phyloP scores from a whole-genome alignment of 2,113 vertebrate species.

The Hydropotes inermis region DNA sequence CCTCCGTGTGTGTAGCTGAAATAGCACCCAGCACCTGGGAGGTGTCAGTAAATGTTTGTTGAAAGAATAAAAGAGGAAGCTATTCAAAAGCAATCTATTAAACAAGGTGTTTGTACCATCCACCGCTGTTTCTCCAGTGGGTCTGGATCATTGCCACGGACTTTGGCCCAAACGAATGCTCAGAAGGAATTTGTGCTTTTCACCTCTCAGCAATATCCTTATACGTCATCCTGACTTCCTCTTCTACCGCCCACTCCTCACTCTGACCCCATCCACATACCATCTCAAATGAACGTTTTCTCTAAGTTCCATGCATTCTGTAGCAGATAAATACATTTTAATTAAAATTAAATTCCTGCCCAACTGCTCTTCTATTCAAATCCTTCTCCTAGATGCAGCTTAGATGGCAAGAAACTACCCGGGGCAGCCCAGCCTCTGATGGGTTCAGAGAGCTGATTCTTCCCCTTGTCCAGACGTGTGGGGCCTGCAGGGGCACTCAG shows the following conservation, averaged over 20 bases:
- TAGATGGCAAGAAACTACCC: background rate
- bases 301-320: background rate
- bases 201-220: background rate
- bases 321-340: conserved; percentile 12
- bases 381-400: background rate
- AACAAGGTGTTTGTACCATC: background rate
- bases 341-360: conserved; percentile 9
- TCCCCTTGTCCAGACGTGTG: background rate
- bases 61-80: background rate
- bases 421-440: background rate
- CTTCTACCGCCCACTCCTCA: fast-evolving
- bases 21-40: background rate
- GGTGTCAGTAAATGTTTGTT: background rate
- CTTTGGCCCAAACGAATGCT: background rate
- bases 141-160: background rate
- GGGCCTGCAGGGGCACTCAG: background rate
- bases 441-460: background rate
- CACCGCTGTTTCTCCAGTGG: background rate
- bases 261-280: background rate
- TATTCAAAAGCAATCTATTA: background rate
- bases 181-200: background rate
- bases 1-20: background rate
- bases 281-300: background rate
- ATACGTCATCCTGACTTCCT: background rate
- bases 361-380: background rate